Evolutionary conservation across 2,113 vertebrate genomes (phyloP).

Genomic region (Ascaphus truei): DNA sequence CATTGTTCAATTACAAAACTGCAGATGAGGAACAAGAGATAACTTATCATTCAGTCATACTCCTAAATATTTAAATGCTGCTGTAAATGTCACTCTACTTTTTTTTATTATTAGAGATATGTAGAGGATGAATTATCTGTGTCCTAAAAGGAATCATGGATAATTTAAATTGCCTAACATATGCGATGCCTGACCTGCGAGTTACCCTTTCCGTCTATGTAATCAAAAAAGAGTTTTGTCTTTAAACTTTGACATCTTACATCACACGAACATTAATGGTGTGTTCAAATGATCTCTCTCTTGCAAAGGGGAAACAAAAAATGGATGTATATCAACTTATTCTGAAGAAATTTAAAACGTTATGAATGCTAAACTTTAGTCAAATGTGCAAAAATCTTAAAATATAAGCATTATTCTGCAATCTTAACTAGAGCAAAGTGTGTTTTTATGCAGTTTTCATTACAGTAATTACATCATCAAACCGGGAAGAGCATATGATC

Average conservation of each 20-base stretch:
- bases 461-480: too few relatives aligned
- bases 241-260: conserved; percentile 38
- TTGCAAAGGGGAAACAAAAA: not conserved
- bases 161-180: conserved; percentile 51
- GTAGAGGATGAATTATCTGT: conserved; percentile 46
- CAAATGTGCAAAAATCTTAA: too few relatives aligned
- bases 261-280: conserved; percentile 30
- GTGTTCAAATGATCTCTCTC: not conserved
- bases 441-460: too few relatives aligned
- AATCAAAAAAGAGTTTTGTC: conserved; percentile 40
- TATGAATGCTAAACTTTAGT: too few relatives aligned
- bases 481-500: too few relatives aligned
- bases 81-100: conserved; percentile 49
- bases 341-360: too few relatives aligned
- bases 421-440: too few relatives aligned
- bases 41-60: conserved; percentile 46
- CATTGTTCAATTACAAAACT: conserved; percentile 45
- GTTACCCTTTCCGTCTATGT: conserved; percentile 38
- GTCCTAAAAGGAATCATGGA: conserved; percentile 48
- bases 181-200: conserved; percentile 41
- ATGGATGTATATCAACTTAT: not conserved
- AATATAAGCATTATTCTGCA: too few relatives aligned
- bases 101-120: conserved; percentile 39
- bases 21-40: conserved; percentile 37
- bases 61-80: conserved; percentile 57